Conservation (phyloP, 2,797 vertebrate species). For the Holocentrus rufus region DNA sequence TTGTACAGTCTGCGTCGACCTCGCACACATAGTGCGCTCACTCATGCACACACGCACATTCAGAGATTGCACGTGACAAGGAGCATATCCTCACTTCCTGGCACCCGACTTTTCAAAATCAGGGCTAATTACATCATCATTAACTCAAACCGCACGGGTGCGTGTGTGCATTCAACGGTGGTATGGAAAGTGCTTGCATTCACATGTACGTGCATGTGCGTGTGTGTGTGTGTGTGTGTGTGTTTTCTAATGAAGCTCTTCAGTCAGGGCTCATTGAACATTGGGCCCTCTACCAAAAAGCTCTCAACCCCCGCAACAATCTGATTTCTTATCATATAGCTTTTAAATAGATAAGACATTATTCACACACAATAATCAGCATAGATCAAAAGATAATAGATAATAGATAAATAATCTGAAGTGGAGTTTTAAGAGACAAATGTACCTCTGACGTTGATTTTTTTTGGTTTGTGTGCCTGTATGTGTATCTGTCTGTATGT, state of each 20-base stretch:
- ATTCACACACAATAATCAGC: conserved; percentile 36
- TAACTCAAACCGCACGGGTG: conserved; percentile 51
- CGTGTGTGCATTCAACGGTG: conserved; percentile 32
- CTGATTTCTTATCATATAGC: conserved; percentile 52
- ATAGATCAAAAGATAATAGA: conserved; percentile 51
- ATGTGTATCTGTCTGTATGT: too few species aligned
- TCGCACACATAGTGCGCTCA: conserved; percentile 46
- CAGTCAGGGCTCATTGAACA: conserved; percentile 66
- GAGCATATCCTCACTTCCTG: conserved; percentile 70
- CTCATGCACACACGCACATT: conserved; percentile 26
- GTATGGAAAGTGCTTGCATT: conserved; percentile 12
- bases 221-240: not conserved
- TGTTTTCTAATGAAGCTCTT: conserved; percentile 70
- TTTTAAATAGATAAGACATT: conserved; percentile 40
- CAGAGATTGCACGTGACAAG: conserved; percentile 47
- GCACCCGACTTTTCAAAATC: conserved; percentile 61
- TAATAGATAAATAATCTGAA: conserved; percentile 8
- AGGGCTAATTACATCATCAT: conserved; percentile 74
- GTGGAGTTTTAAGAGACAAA: not conserved
- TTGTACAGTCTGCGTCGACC: conserved; percentile 64
- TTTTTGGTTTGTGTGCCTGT: not conserved
- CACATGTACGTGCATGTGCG: not conserved
- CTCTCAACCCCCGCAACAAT: conserved; percentile 50
- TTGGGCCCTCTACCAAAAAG: conserved; percentile 61
- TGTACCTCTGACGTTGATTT: not conserved